Conservation (phyloP, 2,797 vertebrate species). For the Neosilurus mollespiculum region DNA sequence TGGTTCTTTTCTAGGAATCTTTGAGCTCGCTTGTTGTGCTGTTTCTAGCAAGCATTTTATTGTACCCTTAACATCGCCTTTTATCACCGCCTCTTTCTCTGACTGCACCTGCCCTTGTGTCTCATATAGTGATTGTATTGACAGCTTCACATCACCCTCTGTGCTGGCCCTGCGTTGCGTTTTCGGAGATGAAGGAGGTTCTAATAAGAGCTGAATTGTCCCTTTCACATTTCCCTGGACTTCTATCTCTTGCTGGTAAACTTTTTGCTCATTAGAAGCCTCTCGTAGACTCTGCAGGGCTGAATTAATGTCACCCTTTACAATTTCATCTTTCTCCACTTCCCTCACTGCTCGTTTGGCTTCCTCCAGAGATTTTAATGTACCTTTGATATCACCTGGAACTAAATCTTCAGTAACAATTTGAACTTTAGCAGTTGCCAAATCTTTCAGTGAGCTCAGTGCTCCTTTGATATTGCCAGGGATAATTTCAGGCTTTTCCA, state of each 20-base stretch:
- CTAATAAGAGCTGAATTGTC: conserved; percentile 76
- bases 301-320: conserved; percentile 72
- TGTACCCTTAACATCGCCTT: conserved; percentile 77
- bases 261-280: conserved; percentile 72
- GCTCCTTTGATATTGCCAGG: conserved; percentile 81
- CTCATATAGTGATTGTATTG: conserved; percentile 74
- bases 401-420: conserved; percentile 79
- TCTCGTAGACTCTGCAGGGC: conserved; percentile 71
- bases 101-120: conserved; percentile 68
- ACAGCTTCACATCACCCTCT: conserved; percentile 71
- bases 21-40: conserved; percentile 71
- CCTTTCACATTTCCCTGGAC: conserved; percentile 75
- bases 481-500: conserved; percentile 79
- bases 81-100: conserved; percentile 76
- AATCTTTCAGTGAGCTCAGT: conserved; percentile 83
- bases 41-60: conserved; percentile 80
- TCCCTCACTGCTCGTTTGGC: conserved; percentile 74
- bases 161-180: conserved; percentile 66
- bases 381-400: conserved; percentile 80
- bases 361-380: conserved; percentile 80
- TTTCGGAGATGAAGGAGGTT: conserved; percentile 69
- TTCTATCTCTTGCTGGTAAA: conserved; percentile 68
- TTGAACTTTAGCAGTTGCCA: conserved; percentile 74
- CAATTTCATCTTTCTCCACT: conserved; percentile 75
- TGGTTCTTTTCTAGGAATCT: conserved; percentile 64